A percentile compares a stretch with the other conserved stretches of the same genome.
phyloP scores from a whole-genome alignment of 2,113 vertebrate species.

The Pungitius pungitius region DNA sequence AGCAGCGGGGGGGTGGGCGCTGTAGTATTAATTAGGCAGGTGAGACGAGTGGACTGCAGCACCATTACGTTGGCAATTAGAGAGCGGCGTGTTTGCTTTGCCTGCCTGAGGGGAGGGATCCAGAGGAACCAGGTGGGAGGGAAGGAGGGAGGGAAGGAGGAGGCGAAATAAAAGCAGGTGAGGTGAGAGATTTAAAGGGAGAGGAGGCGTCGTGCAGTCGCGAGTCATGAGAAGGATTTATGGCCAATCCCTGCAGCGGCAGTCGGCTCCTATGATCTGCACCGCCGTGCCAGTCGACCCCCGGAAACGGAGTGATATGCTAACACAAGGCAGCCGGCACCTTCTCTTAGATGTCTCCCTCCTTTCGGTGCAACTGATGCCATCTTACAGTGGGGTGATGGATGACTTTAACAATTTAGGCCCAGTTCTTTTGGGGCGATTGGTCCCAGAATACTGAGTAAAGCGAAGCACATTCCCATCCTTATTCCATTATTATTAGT shows the following conservation, averaged over 20 bases:
- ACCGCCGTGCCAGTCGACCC: slow-evolving; percentile 38
- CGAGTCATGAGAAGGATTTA: slow-evolving; percentile 55
- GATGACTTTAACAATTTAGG: slow-evolving; percentile 33
- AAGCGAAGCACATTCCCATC: background rate
- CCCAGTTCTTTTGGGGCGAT: background rate
- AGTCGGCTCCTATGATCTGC: slow-evolving; percentile 50
- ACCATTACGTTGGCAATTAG: slow-evolving; percentile 62
- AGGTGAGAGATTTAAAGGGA: slow-evolving; percentile 43
- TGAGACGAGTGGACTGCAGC: slow-evolving; percentile 60
- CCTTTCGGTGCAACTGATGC: slow-evolving; percentile 26
- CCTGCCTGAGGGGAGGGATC: slow-evolving; percentile 16
- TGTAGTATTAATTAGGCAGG: slow-evolving; percentile 66
- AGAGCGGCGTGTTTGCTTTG: slow-evolving; percentile 45
- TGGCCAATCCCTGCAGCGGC: slow-evolving; percentile 51
- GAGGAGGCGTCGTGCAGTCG: slow-evolving; percentile 33
- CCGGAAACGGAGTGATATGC: slow-evolving; percentile 41
- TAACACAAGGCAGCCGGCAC: slow-evolving; percentile 29
- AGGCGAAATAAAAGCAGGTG: slow-evolving; percentile 40
- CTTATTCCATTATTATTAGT: background rate
- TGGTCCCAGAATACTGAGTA: no score
- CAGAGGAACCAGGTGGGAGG: slow-evolving; percentile 2
- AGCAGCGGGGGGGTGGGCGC: slow-evolving; percentile 20
- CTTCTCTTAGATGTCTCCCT: slow-evolving; percentile 13
- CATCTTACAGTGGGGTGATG: slow-evolving; percentile 30
- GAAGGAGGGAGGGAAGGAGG: slow-evolving; percentile 11